Percentiles rank a stretch among this genome's conserved stretches.
These are phyloP conservation scores for Temnothorax longispinosus DNA, from an alignment of 1,140 invertebrate genomes.

Conservation along the genomic window DNA sequence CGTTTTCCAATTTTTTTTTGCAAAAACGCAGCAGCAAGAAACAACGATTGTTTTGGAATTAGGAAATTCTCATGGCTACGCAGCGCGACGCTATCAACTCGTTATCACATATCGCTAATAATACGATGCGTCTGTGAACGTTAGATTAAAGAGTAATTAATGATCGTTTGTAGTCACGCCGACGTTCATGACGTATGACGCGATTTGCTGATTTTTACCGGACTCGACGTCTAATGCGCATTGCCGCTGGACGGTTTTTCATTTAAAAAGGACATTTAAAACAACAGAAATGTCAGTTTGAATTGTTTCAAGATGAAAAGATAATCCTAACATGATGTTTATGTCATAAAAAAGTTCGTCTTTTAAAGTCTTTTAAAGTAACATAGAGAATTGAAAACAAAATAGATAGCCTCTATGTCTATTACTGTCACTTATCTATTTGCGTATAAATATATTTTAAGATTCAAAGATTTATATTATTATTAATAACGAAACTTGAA, in stretches of 20 bases:
- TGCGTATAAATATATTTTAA: neutral
- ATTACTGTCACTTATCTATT: neutral
- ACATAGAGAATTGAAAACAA: neutral
- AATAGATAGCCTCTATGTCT: neutral
- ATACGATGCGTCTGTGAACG: constrained; percentile 49
- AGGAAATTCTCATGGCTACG: constrained; percentile 51
- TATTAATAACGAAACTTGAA: neutral
- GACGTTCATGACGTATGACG: constrained; percentile 51
- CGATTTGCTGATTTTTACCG: constrained; percentile 40
- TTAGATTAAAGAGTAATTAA: constrained; percentile 65
- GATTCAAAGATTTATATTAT: neutral
- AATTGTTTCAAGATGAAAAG: neutral
- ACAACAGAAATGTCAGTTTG: no score
- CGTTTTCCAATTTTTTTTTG: neutral
- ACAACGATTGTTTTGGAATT: constrained; percentile 9
- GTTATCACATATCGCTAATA: constrained; percentile 67
- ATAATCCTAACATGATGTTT: neutral
- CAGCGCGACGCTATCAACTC: constrained; percentile 51
- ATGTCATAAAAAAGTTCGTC: neutral
- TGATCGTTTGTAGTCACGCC: constrained; percentile 50
- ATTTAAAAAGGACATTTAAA: neutral
- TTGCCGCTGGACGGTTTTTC: neutral
- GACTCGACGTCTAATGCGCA: constrained; percentile 14
- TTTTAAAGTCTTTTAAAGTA: neutral
- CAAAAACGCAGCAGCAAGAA: neutral